Evolutionary conservation across 2,797 vertebrate genomes (phyloP).

Genomic region (Crocodylus rhombifer): DNA sequence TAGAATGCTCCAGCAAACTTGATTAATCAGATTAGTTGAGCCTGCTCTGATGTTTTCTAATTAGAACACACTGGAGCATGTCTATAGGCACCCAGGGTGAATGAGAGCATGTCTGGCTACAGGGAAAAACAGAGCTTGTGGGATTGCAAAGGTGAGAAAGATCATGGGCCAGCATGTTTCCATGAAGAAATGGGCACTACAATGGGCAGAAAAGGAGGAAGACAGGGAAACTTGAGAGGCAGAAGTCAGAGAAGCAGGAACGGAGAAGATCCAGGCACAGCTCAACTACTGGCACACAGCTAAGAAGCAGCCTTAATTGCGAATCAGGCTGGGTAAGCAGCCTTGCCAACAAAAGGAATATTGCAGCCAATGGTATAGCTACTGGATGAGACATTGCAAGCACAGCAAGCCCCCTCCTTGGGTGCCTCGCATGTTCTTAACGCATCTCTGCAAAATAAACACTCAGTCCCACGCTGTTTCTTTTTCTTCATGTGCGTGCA

Average conservation of each 20-base stretch:
- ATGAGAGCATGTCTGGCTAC: background rate
- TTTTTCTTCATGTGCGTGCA: background rate
- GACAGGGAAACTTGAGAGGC: background rate
- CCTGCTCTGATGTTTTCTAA: no score
- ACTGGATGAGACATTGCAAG: fast-evolving
- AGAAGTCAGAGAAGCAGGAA: background rate
- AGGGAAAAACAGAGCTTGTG: background rate
- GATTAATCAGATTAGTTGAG: no score
- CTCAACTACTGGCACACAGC: fast-evolving
- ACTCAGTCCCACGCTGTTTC: background rate
- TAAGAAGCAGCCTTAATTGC: background rate
- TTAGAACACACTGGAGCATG: no score
- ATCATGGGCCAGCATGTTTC: no score
- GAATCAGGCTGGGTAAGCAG: background rate
- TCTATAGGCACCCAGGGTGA: no score
- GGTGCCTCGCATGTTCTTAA: no score
- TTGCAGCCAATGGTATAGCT: fast-evolving
- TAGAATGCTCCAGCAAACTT: no score
- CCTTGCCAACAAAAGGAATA: fast-evolving
- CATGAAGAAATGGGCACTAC: background rate
- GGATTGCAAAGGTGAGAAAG: background rate
- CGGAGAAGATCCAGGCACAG: background rate
- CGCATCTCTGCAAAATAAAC: background rate
- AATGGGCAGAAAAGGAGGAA: background rate
- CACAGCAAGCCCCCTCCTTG: background rate